Evolutionary conservation across 1,140 invertebrate species (phyloP).

Genomic region (Copidosoma floridanum): DNA sequence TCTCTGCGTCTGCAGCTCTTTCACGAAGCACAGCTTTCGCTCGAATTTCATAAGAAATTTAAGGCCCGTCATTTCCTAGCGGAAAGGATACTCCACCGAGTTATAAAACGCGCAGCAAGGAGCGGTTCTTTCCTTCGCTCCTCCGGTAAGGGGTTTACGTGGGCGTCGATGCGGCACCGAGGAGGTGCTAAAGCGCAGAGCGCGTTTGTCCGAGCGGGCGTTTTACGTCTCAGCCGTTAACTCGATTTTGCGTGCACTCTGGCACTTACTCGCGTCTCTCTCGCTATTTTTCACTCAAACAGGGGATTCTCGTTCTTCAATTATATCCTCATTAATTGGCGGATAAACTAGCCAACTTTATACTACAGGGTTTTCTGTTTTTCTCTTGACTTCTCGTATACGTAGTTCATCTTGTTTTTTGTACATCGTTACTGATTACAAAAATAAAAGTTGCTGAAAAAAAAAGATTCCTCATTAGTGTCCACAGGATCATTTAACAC

Average conservation of each 20-base stretch:
- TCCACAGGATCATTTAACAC: too few species aligned
- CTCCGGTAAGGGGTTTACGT: slow-evolving; percentile 31
- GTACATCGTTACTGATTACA: too few species aligned
- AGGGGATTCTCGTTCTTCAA: not conserved
- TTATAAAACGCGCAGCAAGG: slow-evolving; percentile 16
- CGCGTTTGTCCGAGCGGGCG: slow-evolving; percentile 39
- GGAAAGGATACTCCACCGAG: slow-evolving; percentile 16
- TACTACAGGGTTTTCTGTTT: not conserved
- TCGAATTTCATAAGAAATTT: slow-evolving; percentile 8
- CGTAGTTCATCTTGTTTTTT: not conserved
- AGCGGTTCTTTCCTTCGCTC: slow-evolving; percentile 31
- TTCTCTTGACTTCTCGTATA: not conserved
- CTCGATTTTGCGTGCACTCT: slow-evolving; percentile 36
- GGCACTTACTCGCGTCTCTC: not conserved
- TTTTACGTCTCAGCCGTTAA: slow-evolving; percentile 39
- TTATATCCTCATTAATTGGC: not conserved
- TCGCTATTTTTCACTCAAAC: not conserved
- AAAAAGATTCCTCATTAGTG: too few species aligned
- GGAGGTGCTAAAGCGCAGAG: slow-evolving; percentile 39
- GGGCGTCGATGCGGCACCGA: slow-evolving; percentile 34
- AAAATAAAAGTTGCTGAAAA: too few species aligned
- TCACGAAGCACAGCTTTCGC: not conserved
- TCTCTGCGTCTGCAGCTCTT: too few species aligned
- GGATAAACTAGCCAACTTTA: slow-evolving; percentile 6
- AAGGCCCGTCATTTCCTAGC: slow-evolving; percentile 4